A percentile compares a stretch with the other conserved stretches of the same genome.
These are phyloP conservation scores for Argopecten irradians DNA, from an alignment of 1,140 invertebrate species.

Conservation along the genomic window DNA sequence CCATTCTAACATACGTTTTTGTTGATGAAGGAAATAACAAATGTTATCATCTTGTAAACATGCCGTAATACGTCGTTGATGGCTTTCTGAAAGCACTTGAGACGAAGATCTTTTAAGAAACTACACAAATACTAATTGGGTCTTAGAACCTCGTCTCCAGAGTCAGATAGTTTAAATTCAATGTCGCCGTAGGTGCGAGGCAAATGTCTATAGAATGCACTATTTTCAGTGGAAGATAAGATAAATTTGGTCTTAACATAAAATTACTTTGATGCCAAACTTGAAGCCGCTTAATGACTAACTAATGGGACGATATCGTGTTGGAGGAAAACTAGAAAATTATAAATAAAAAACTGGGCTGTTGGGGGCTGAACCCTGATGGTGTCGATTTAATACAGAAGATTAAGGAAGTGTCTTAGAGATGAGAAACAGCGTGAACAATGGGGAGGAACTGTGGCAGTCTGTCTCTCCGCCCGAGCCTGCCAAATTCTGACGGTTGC, in stretches of 20 bases:
- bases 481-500: background rate
- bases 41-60: slow-evolving; percentile 11
- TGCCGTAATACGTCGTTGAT: background rate
- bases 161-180: slow-evolving; percentile 23
- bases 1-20: slow-evolving; percentile 1
- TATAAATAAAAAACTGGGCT: slow-evolving; percentile 17
- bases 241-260: slow-evolving; percentile 23
- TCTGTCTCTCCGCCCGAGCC: background rate
- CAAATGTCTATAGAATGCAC: slow-evolving; percentile 9
- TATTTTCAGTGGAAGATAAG: slow-evolving; percentile 2
- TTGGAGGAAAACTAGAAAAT: background rate
- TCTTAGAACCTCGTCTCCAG: slow-evolving; percentile 1
- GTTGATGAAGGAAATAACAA: slow-evolving; percentile 17
- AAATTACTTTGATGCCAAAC: slow-evolving; percentile 22
- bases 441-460: background rate
- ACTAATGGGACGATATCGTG: slow-evolving; percentile 14
- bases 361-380: slow-evolving; percentile 19
- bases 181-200: slow-evolving; percentile 13
- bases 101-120: slow-evolving; percentile 22
- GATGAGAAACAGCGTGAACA: background rate
- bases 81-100: slow-evolving; percentile 20
- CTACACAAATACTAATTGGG: slow-evolving; percentile 21
- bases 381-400: slow-evolving; percentile 6
- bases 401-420: slow-evolving; percentile 22
- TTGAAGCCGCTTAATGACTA: slow-evolving; percentile 8